Base-by-base conservation (phyloP, 2,797 vertebrate genomes). In the Alosa sapidissima region DNA sequence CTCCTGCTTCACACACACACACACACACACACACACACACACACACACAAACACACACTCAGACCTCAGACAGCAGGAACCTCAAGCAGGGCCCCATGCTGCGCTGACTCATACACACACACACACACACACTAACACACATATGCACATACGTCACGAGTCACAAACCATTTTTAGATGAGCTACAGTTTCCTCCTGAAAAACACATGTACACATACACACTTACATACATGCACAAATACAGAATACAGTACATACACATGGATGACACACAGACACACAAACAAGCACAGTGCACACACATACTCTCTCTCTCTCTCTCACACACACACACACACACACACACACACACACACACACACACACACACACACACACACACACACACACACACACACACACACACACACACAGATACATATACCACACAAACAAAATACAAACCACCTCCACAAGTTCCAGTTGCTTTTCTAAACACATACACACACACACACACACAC, bases 71-170 rank as follows among this genome's bases (percentile, higher is more conserved):
- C 10, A 28, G 28, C 65, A 72, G 65, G 9, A 72, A 72, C 65
- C 65, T 72, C 65, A 72, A 41, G 33, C 11, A 72, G 65, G 28
- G 28, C 65, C 65, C 13, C 58, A 62, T 62, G n/a, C 52, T 72
- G 9, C 75, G 41, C 83, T 81, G 75, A 36, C 19, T 75, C 45
- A 83, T 65, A 21, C 52, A 86, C 81, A 60, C 60, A 81, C 33
- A 82, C 68, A 83, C 4, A 49, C 65, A 72, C 11, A 14, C 28
- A 72, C 65, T 5, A 14, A 36, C 28, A 72, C 65, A 4, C 33
- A 36, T 14, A 36, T 28, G 28, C 11, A 72, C 33, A 72, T 2
- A 36, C 47, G 14, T 28, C 14, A 54, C 8, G 55, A 19, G 54
- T 55, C 54, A 21, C 54, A 19, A 21, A 19, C 2, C 54, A 55